Evolutionary conservation across 2,113 vertebrate species (phyloP).

Genomic region (Dolichotis patagonum): DNA sequence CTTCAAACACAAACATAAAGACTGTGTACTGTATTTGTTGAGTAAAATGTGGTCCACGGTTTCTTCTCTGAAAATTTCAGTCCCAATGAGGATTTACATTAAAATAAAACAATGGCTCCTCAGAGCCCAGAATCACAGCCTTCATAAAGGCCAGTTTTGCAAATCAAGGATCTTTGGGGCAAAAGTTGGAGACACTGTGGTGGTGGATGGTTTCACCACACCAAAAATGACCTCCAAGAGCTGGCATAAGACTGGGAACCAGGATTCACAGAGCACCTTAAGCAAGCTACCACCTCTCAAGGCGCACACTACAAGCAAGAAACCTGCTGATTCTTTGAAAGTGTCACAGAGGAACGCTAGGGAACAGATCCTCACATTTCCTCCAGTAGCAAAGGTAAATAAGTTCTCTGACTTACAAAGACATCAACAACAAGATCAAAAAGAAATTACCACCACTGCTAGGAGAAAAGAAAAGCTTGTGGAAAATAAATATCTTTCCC

Average conservation of each 20-base stretch:
- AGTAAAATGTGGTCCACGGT: constrained; percentile 86
- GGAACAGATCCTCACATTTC: constrained; percentile 57
- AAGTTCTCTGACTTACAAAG: constrained; percentile 19
- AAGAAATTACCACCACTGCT: not conserved
- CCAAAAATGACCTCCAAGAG: constrained; percentile 85
- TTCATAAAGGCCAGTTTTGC: not conserved
- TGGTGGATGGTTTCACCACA: constrained; percentile 87
- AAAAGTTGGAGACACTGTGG: constrained; percentile 82
- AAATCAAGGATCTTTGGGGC: constrained; percentile 64
- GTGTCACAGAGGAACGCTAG: not conserved
- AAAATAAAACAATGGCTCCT: constrained; percentile 86
- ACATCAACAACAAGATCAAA: not conserved
- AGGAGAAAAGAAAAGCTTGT: constrained; percentile 55
- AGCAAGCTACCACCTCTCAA: constrained; percentile 38
- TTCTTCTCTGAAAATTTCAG: constrained; percentile 81
- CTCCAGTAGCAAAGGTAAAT: constrained; percentile 60
- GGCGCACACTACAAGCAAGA: not conserved
- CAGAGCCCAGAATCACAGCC: constrained; percentile 76
- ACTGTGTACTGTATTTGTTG: constrained; percentile 85
- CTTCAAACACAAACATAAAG: constrained; percentile 78
- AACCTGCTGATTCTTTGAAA: not conserved
- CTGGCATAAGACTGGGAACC: constrained; percentile 61
- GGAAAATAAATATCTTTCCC: constrained; percentile 64
- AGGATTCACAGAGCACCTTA: not conserved
- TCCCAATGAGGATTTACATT: constrained; percentile 86